Base-by-base conservation (phyloP, 1,140 invertebrate genomes). In the Lysiphlebus fabarum region DNA sequence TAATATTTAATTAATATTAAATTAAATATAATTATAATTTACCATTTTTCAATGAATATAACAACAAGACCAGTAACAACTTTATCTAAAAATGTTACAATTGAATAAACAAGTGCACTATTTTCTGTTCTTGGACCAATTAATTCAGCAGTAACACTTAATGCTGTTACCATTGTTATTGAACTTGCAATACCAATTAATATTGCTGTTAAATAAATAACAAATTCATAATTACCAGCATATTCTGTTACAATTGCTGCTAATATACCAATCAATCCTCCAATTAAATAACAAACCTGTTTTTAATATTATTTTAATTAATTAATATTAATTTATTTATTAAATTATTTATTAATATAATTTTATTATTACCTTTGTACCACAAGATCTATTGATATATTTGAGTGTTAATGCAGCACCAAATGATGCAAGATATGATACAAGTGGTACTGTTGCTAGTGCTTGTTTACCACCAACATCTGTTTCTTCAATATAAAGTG, bases 11-110 rank as follows among this genome's bases (percentile, higher is more conserved):
- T 53, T n/a, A 38, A 40, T 51, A 37, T 40, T 37, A n/a, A n/a
- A n/a, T n/a, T n/a, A n/a, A n/a, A n/a, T n/a, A 36, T 33, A 26
- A 44, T 49, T 49, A 44, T 53, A 53, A 81, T 82, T 83, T 75
- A 88, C 87, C 86, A 83, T 74, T 85, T 83, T 80, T 96, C 91
- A 63, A 97, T 93, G 26, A 92, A 71, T 56, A 94, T 84, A 41
- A 96, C 90, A 38, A 90, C 90, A 12, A 93, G 72, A 6, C 95
- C 95, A 66, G 94, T 91, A 26, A 95, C 85, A 10, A 97, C 78
- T 83, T 98, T 98, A 74, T 98, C 95, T 6, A 91, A 86, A 78
- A 97, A 96, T 62, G 93, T 96, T 71, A 98, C 95, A 37, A 90
- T 86, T 34, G 94, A 95, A 77, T 96, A 98, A 42, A 98, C 91